Conservation (phyloP, 2,797 vertebrate genomes). For the Apogon talboti region DNA sequence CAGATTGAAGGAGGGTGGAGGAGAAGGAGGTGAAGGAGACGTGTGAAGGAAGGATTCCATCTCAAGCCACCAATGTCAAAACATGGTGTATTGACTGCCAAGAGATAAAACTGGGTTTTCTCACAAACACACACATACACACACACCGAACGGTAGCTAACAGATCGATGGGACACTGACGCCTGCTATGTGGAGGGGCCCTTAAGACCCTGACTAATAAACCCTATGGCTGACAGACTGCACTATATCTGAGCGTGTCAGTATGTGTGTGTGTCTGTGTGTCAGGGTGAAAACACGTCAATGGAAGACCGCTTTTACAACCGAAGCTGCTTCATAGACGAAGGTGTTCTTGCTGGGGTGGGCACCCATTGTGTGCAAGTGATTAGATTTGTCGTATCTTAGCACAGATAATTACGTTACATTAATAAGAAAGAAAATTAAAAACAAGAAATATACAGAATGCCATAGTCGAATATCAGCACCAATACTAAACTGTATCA, state of each 20-base stretch:
- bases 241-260: slow-evolving; percentile 39
- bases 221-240: slow-evolving; percentile 63
- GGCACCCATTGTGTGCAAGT: neutral
- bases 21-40: slow-evolving; percentile 79
- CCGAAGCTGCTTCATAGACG: slow-evolving; percentile 12
- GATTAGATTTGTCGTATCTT: too few species aligned
- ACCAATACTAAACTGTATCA: too few species aligned
- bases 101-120: slow-evolving; percentile 88
- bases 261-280: slow-evolving; percentile 42
- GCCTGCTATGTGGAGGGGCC: slow-evolving; percentile 93
- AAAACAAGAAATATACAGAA: too few species aligned
- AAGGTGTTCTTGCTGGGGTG: slow-evolving; percentile 13
- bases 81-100: slow-evolving; percentile 95
- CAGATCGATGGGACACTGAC: slow-evolving; percentile 95
- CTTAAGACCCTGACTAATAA: slow-evolving; percentile 85
- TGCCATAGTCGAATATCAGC: too few species aligned
- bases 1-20: slow-evolving; percentile 73
- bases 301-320: slow-evolving; percentile 34
- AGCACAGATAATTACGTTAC: too few species aligned
- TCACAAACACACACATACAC: slow-evolving; percentile 17
- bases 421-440: too few species aligned
- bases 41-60: slow-evolving; percentile 87
- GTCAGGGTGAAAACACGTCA: slow-evolving; percentile 31
- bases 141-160: slow-evolving; percentile 73
- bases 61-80: slow-evolving; percentile 93